Base-by-base conservation (phyloP, 2,113 vertebrate genomes). In the Leptocoma aspasia region DNA sequence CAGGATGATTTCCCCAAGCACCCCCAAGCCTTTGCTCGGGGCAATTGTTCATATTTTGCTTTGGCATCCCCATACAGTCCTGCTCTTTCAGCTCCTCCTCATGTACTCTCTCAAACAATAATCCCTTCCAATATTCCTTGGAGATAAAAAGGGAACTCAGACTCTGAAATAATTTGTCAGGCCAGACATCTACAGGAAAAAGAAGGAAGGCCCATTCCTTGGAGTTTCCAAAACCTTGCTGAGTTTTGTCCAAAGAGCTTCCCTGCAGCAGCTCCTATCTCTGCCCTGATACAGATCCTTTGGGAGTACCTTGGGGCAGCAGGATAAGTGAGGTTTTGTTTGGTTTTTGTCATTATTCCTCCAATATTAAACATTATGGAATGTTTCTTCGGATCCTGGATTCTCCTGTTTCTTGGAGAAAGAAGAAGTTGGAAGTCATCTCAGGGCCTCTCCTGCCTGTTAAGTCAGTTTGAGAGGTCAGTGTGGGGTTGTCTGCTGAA, bases 251-350 rank as follows among this genome's bases (percentile, higher is more conserved):
- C 37, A n/a, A 65, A 41, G 24, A 65, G 22, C 42, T 45, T 44
- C 68, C 52, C 39, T 53, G 23, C 45, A 82, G 60, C 45, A 37
- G 30, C 23, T 71, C 35, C 26, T 54, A 56, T 52, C 37, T 42
- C 39, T 78, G 18, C 41, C 11, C 19, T 20, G 16, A 21, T 80
- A 44, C 30, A 2, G 6, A 56, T 31, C n/a, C 24, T 73, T 24
- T 41, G 45, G n/a, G 28, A 70, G 8, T 21, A 42, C 33, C 13
- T 31, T 64, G 33, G 39, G n/a, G 24, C 19, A 18, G 8, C 24
- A 71, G 28, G 16, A 15, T 0, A 0, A 64, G 50, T 6, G 13
- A n/a, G 7, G 16, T 9, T 84, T 85, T 49, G 10, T 79, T 56
- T 69, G 23, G 5, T 50, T 92, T 90, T 61, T 45, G 39, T 53